Conservation (phyloP, 2,888 invertebrate genomes). For the Caenorhabditis afra region DNA sequence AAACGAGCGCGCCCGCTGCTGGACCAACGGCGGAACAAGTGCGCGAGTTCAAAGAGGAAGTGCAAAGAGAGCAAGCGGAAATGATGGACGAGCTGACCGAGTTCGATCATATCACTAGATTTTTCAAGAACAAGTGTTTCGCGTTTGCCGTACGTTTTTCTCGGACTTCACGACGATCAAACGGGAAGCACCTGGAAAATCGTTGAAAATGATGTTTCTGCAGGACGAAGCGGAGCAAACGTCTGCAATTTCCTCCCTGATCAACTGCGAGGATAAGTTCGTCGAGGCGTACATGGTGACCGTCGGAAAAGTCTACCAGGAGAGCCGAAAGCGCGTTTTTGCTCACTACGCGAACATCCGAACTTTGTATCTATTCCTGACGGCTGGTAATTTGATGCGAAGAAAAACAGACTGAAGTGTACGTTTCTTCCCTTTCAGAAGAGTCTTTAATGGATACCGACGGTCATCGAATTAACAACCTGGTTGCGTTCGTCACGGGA, state of each 20-base stretch:
- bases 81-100: constrained; percentile 43
- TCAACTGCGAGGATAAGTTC: constrained; percentile 49
- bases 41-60: constrained; percentile 23
- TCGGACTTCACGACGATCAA: too few relatives aligned
- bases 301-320: constrained; percentile 37
- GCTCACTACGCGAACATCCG: constrained; percentile 14
- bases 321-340: constrained; percentile 25
- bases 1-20: background rate
- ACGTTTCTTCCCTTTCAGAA: too few relatives aligned
- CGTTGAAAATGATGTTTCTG: too few relatives aligned
- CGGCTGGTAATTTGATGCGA: constrained; percentile 21
- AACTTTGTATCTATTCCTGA: constrained; percentile 35
- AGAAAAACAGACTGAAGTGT: too few relatives aligned
- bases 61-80: constrained; percentile 27
- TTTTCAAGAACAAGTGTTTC: constrained; percentile 44
- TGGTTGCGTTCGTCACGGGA: constrained; percentile 14
- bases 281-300: constrained; percentile 51
- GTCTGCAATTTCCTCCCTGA: constrained; percentile 30
- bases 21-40: constrained; percentile 1
- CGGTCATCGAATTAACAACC: constrained; percentile 27
- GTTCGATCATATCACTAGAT: constrained; percentile 34
- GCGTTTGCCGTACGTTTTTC: constrained; percentile 37
- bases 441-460: constrained; percentile 30
- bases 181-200: too few relatives aligned
- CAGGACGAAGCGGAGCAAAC: constrained; percentile 49